Evolutionary conservation across 2,888 invertebrate species (phyloP).

Genomic region (Eupithecia centaureata): DNA sequence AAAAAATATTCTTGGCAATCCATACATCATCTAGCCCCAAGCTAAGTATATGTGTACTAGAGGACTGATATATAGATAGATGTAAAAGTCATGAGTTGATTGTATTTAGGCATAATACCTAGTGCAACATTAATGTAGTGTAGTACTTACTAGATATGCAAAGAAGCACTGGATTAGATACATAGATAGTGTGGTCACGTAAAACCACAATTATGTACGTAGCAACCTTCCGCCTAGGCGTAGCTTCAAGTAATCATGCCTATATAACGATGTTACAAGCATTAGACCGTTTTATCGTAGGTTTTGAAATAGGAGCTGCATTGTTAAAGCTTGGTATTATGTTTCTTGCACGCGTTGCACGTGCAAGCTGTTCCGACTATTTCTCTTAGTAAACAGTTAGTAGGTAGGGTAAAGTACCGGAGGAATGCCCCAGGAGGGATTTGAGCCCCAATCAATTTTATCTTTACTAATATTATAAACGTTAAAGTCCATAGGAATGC

Average conservation of each 20-base stretch:
- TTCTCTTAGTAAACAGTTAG: not conserved
- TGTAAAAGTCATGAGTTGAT: no score
- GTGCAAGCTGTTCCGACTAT: conserved; percentile 9
- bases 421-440: no score
- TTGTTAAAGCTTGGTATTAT: conserved; percentile 37
- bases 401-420: no score
- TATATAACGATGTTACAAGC: conserved; percentile 28
- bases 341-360: conserved; percentile 24
- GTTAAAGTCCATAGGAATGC: no score
- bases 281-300: conserved; percentile 51
- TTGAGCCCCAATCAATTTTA: no score
- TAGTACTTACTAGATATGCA: conserved; percentile 9
- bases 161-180: conserved; percentile 3
- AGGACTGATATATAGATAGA: no score
- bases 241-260: not conserved
- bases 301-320: conserved; percentile 48
- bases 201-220: not conserved
- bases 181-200: conserved; percentile 15
- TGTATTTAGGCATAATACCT: not conserved
- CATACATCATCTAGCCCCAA: no score
- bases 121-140: no score
- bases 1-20: no score
- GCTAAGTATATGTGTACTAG: no score
- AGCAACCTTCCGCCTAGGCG: not conserved
- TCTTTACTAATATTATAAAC: no score